phyloP scores from a whole-genome alignment of 2,797 vertebrate genomes.

The Bradypus variegatus region DNA sequence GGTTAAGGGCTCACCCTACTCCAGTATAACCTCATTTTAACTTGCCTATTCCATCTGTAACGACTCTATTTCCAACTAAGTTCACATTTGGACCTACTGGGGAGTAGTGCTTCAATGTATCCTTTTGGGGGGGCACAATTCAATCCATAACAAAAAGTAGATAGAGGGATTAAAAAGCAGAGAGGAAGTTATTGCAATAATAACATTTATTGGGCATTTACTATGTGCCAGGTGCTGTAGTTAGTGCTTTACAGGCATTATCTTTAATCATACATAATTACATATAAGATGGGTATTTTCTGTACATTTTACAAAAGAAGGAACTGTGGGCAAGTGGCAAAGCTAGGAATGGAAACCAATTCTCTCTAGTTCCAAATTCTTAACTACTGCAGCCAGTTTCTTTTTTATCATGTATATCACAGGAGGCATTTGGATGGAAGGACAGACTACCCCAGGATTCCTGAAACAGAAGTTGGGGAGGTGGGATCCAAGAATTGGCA shows the following conservation, averaged over 20 bases:
- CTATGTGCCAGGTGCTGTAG: not conserved
- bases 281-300: not conserved
- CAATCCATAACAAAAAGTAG: no score
- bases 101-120: no score
- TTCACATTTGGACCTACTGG: no score
- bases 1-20: no score
- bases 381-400: not conserved
- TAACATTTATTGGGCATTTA: slow-evolving; percentile 24
- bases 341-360: not conserved
- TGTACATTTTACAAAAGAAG: slow-evolving; percentile 8
- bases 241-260: not conserved
- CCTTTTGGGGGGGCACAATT: no score
- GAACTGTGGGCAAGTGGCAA: not conserved
- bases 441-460: not conserved
- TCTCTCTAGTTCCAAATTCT: not conserved
- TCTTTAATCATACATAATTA: not conserved
- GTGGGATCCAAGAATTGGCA: not conserved
- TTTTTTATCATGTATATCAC: not conserved
- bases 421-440: not conserved
- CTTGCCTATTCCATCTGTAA: no score
- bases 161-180: not conserved
- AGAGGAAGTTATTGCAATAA: not conserved
- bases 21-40: no score
- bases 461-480: not conserved
- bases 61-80: no score